Conservation (phyloP, 2,113 vertebrate genomes). For the Plecturocebus donacophilus region DNA sequence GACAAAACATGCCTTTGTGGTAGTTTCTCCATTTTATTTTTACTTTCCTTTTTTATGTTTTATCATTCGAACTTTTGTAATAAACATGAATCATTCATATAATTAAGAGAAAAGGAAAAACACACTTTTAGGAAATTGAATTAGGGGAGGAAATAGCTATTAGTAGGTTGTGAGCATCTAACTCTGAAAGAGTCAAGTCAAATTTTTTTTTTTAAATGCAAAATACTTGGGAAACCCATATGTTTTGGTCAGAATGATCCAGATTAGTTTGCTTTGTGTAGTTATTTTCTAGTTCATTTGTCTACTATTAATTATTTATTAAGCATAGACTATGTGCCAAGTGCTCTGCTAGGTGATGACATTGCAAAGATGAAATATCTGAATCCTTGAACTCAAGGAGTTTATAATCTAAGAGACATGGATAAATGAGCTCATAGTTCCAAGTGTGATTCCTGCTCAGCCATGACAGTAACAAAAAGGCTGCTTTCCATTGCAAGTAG, state of each 20-base stretch:
- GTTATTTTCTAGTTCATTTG: not conserved
- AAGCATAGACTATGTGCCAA: not conserved
- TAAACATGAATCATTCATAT: not conserved
- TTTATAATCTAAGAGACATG: not conserved
- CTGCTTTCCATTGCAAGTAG: not conserved
- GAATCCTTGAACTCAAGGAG: not conserved
- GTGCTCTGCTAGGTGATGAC: not conserved
- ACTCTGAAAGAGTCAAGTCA: not conserved
- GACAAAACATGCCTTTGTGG: not conserved
- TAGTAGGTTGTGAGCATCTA: not conserved
- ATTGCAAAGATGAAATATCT: not conserved
- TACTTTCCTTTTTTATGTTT: not conserved
- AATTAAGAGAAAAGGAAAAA: not conserved
- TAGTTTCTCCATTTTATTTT: not conserved
- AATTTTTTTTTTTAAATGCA: not conserved
- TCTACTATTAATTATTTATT: not conserved
- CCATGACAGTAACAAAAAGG: not conserved
- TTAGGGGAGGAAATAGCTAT: not conserved
- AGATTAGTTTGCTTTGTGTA: not conserved
- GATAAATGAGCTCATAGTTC: not conserved
- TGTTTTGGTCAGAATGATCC: not conserved
- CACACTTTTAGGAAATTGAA: not conserved
- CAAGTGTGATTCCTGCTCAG: not conserved
- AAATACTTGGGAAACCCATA: not conserved
- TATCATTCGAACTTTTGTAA: conserved; percentile 27